Base-by-base conservation (phyloP, 2,113 vertebrate genomes). In the Psilopogon haemacephalus region DNA sequence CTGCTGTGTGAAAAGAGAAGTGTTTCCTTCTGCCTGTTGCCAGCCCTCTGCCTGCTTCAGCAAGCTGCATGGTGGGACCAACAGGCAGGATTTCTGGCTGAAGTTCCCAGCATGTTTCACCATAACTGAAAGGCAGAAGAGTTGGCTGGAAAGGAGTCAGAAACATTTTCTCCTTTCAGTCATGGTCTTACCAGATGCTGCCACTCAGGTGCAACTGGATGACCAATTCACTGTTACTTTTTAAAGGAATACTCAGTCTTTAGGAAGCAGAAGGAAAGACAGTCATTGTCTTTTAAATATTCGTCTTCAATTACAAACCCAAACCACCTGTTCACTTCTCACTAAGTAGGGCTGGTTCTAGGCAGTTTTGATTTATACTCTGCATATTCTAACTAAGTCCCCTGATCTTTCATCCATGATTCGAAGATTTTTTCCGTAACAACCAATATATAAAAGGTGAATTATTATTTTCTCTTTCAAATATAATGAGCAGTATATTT, bases 391-490 rank as follows among this genome's bases (percentile, higher is more conserved):
- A 77, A 40, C 71, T 70, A 70, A 21, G 12, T 84, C 50, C 59
- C 65, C 46, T 58, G 84, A 84, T 67, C 62, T 16, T 78, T 88
- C 87, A 84, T n/a, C 72, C 26, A 2, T 50, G 62, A 63, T 50
- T 82, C 75, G 60, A n/a, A 94, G 48, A 83, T 80, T 68, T 83
- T 64, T 44, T 44, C 56, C 56, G 77, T 85, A 96, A 83, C 87
- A 94, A 80, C 79, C 82, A 62, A 33, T 52, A 64, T 15, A 68
- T 86, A 63, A 74, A 70, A 81, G 74, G 33, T 80, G 68, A 89
- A 91, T 78, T 56, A 84, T 82, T 86, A 73, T 94, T 94, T 94
- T 56, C 86, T 84, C 40, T 77, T 85, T 79, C 52, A 78, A 74
- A 77, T 62, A 38, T 68, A 92, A 91, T 65, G 79, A 85, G 68